Base-by-base conservation (phyloP, 1,140 invertebrate species). In the Drosophila pruinosa region DNA sequence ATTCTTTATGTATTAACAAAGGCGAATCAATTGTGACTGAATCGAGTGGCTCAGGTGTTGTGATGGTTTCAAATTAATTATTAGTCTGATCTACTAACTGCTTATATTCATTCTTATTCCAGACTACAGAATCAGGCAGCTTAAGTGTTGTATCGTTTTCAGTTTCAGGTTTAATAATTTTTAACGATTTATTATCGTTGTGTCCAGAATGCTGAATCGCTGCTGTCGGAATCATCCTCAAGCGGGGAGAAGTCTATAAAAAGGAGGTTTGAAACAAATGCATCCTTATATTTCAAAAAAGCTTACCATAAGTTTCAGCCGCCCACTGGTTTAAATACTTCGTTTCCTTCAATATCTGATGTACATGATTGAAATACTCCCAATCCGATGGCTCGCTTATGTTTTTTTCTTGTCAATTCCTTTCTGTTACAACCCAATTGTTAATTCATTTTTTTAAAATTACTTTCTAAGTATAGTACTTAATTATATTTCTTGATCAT, bases 401-500 rank as follows among this genome's bases (percentile, higher is more conserved):
- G 58, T 43, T 2, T 8, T 6, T 10, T 41, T 19, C 28, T 52
- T 1, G 24, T 6, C 22, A 64, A 7, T 65, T 74, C 72, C 15
- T 54, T 47, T 54, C 72, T 74, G 24, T 4, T 12, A 36, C 2
- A 14, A 41, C 0, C 1, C 28, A 10, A 12, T 39, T 48, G 3
- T 6, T 28, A 45, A 8, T 6, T 54, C 7, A 17, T 21, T 47
- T 31, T 1, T n/a, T n/a, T n/a, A n/a, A n/a, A 4, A 2, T 0
- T 34, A 39, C 28, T 34, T 1, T 15, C 7, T 7, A 10, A 8
- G 14, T 3, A 7, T n/a, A n/a, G n/a, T n/a, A 47, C 14, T 34
- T 56, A 75, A 79, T 41, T 62, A 31, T 61, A 82, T 41, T 61
- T 64, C 15, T 67, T 50, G 7, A 48, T 50, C 24, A 83, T 48